Percentiles rank a stretch among this genome's conserved stretches.
These are phyloP conservation scores for Amblyornis subalaris DNA, from an alignment of 2,113 vertebrate species.

Conservation along the genomic window DNA sequence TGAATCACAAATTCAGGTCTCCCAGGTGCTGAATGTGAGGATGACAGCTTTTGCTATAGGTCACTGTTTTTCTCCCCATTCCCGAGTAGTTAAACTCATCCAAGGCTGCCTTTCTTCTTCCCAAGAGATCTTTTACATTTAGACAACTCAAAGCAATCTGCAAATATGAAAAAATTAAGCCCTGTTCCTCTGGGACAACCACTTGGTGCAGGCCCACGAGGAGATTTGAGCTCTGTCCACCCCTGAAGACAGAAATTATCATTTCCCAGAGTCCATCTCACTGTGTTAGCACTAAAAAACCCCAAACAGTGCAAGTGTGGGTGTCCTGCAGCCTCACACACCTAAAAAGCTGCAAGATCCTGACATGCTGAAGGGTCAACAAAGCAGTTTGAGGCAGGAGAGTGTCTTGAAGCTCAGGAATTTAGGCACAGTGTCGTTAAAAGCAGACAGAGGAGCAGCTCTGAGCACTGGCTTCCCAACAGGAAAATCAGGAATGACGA, in stretches of 20 bases:
- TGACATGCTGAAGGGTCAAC: not conserved
- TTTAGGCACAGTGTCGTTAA: not conserved
- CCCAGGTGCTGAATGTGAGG: not conserved
- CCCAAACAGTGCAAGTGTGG: not conserved
- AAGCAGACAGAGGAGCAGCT: not conserved
- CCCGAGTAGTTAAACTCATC: not conserved
- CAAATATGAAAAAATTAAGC: accelerated
- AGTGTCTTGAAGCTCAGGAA: not conserved
- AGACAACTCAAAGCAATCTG: not conserved
- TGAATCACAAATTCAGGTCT: not conserved
- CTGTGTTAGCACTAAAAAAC: not conserved
- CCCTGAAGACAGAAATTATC: not conserved
- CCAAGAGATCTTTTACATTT: not conserved
- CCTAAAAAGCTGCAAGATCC: not conserved
- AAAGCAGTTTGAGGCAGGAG: not conserved
- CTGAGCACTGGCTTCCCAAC: not conserved
- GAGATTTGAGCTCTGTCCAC: not conserved
- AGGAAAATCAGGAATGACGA: not conserved
- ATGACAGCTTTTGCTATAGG: not conserved
- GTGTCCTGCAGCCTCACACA: not conserved
- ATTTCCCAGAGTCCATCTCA: not conserved
- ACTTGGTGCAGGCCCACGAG: not conserved
- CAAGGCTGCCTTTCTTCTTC: not conserved
- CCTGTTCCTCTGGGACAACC: not conserved
- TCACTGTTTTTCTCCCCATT: not conserved